Conservation (phyloP, 2,888 invertebrate genomes). For the Sesia apiformis region DNA sequence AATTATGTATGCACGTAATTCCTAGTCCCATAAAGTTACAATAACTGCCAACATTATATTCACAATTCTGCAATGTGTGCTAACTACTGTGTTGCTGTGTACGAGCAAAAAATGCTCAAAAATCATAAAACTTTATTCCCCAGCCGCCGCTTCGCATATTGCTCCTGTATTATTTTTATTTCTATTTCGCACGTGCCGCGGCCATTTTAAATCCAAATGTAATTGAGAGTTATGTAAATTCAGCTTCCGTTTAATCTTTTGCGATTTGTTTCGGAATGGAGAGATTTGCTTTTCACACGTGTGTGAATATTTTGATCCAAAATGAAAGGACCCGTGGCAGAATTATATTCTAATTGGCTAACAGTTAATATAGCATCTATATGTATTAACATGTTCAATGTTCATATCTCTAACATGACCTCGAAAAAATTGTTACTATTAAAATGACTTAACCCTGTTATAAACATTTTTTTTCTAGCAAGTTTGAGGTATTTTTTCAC, state of each 20-base stretch:
- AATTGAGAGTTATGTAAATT: conserved; percentile 45
- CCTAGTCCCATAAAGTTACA: background rate
- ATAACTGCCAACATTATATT: background rate
- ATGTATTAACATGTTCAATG: too few species aligned
- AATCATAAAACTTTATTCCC: conserved; percentile 19
- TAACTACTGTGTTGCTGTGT: background rate
- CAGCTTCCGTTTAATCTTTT: conserved; percentile 8
- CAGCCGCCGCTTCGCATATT: background rate
- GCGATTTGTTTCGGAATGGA: background rate
- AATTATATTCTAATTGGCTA: too few species aligned
- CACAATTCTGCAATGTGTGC: background rate
- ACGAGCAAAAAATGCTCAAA: conserved; percentile 7
- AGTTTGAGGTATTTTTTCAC: too few species aligned
- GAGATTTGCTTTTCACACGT: background rate
- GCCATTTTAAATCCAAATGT: conserved; percentile 32
- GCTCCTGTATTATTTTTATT: conserved; percentile 12
- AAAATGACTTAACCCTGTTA: too few species aligned
- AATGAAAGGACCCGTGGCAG: background rate
- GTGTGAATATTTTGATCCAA: background rate
- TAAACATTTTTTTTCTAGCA: too few species aligned
- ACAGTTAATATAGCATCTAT: too few species aligned
- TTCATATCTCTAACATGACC: too few species aligned
- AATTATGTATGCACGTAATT: too few species aligned
- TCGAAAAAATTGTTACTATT: too few species aligned
- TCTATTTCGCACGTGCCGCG: conserved; percentile 21